Evolutionary conservation across 2,113 vertebrate genomes (phyloP), one percentile per base, ranked within the genome.

Genomic region (Menidia beryllina): DNA sequence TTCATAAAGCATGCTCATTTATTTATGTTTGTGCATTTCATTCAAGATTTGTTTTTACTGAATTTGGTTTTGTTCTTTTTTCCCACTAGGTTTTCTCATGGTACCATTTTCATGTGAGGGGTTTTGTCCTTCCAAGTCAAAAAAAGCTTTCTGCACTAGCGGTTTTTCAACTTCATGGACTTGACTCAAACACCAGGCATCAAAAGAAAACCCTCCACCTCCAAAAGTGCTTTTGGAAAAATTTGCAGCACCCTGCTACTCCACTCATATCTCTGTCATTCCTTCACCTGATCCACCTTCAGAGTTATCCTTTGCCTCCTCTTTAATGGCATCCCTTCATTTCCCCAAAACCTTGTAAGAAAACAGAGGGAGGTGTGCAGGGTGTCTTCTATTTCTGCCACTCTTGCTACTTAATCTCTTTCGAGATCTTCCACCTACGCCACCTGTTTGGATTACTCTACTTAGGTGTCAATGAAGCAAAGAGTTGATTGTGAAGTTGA

Each of bases 361-460:
- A 51, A 59, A 54, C 79, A 51, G 24, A 69, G 54, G 6, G 82
- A 75, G 34, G 68, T 81, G 27, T 69, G 61, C 65, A 86, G 74
- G 72, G 83, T 89, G 8, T 92, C 91, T 15, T 92, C 91, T 21
- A 92, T 90, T 24, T 93, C 91, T 14, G 80, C 88, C 48, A 82
- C 89, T 70, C 19, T 68, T 34, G 64, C 61, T 14, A 68, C 50
- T 0, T 75, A 79, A 19, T 77, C 85, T 25, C 26, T 61, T 17
- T 21, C 85, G 21, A 51, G 43, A 7, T 54, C 77, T 54, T 3
- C 51, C 3, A 62, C 72, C 45, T 81, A 50, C 4, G 25, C 63
- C 12, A 13, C 70, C 38, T 73, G 70, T 21, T 69, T 72, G 1
- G 71, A 85, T 38, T 70, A 72, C 4, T 79, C 66, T 19, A 68